These are phyloP conservation scores for Pampusana beccarii DNA, from an alignment of 2,113 vertebrate species.

Conservation along the genomic window DNA sequence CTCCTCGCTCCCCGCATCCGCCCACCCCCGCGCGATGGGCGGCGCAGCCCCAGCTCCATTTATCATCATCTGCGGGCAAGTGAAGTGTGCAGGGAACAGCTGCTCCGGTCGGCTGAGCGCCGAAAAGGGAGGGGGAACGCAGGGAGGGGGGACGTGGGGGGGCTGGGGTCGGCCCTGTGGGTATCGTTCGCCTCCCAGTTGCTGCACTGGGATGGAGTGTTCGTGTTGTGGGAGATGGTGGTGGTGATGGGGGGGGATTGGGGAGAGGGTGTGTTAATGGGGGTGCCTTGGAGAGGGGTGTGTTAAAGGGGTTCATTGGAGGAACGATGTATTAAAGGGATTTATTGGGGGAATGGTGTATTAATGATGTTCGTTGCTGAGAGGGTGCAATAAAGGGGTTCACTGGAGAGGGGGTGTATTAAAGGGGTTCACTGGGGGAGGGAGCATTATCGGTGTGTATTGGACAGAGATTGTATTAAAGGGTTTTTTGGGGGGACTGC, in stretches of 20 bases:
- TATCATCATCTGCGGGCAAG: conserved; percentile 82
- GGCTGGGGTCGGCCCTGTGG: neutral
- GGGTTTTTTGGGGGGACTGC: neutral
- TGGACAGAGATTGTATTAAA: neutral
- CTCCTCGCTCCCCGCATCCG: neutral
- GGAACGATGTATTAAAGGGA: neutral
- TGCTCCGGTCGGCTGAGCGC: conserved; percentile 76
- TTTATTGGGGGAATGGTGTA: fast-evolving
- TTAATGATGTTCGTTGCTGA: too few relatives aligned
- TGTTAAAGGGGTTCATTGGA: neutral
- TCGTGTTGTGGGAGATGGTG: neutral
- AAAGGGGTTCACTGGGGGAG: neutral
- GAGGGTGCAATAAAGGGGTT: neutral
- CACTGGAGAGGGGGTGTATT: neutral
- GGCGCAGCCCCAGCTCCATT: conserved; percentile 69
- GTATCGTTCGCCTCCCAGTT: neutral
- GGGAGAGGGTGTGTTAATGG: neutral
- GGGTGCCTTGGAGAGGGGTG: neutral
- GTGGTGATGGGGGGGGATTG: neutral
- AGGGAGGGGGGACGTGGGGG: neutral
- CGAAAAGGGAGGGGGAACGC: conserved; percentile 35
- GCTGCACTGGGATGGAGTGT: neutral
- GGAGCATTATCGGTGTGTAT: neutral
- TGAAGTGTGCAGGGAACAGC: conserved; percentile 80
- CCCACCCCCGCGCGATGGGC: conserved; percentile 15